A percentile compares a stretch with the other conserved stretches of the same genome.
These are phyloP conservation scores for Pachliopta kotzebuea DNA, from an alignment of 2,888 invertebrate species.

Conservation along the genomic window DNA sequence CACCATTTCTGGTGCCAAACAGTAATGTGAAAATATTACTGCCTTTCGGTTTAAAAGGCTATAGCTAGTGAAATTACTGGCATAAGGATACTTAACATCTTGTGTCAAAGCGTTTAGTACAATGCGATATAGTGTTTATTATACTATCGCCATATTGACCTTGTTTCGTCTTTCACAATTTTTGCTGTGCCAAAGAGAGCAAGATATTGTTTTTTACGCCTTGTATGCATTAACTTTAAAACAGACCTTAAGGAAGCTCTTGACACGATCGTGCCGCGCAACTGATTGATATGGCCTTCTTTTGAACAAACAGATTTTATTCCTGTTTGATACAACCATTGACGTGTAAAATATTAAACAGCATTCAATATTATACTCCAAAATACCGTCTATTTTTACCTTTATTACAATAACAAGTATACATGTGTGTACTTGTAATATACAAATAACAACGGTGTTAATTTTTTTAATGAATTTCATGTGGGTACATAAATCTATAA, in stretches of 20 bases:
- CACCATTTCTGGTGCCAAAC: too few species aligned
- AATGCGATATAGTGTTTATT: too few species aligned
- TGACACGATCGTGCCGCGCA: neutral
- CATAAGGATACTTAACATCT: neutral
- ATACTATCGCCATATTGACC: too few species aligned
- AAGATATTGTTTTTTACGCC: neutral
- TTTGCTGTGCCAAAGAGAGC: neutral
- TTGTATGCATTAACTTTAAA: neutral
- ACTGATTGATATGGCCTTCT: slow-evolving; percentile 21
- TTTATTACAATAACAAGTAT: neutral
- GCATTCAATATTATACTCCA: neutral
- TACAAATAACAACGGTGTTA: neutral
- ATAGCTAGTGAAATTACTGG: too few species aligned
- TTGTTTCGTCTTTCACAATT: neutral
- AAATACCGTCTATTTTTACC: neutral
- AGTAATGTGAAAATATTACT: too few species aligned
- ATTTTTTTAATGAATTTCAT: neutral
- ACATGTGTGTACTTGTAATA: neutral
- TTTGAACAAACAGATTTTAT: slow-evolving; percentile 11
- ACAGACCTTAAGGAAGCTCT: slow-evolving; percentile 2
- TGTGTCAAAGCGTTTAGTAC: neutral
- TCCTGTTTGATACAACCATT: neutral
- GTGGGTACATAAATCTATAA: neutral
- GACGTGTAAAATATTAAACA: neutral
- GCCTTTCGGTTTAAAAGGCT: too few species aligned